Conservation (phyloP, 1,140 invertebrate species). For the Cydia strobilella region DNA sequence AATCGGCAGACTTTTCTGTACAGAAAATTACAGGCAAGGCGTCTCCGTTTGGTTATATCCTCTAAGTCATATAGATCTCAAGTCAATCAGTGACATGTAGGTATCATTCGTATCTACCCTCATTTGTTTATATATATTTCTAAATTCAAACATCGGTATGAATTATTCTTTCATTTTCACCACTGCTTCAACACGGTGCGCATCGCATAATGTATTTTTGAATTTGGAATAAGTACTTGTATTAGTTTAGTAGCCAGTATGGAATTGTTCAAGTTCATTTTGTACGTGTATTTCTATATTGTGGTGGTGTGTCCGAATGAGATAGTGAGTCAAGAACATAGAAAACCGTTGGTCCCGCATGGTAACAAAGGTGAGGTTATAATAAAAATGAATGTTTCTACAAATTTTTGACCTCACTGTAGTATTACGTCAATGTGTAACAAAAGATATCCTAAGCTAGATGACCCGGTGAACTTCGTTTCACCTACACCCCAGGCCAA, state of each 20-base stretch:
- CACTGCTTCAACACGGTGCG: not conserved
- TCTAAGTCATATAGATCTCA: not conserved
- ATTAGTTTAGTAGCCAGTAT: constrained; percentile 34
- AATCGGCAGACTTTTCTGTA: too few species aligned
- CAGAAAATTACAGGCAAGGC: too few species aligned
- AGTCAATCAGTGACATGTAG: not conserved
- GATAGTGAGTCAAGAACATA: constrained; percentile 32
- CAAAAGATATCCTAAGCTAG: too few species aligned
- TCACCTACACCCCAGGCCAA: too few species aligned
- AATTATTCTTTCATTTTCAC: constrained; percentile 17
- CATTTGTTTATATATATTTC: not conserved
- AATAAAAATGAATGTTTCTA: too few species aligned
- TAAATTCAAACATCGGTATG: not conserved
- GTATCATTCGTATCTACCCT: not conserved
- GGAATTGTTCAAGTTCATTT: constrained; percentile 36
- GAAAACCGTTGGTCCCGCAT: not conserved
- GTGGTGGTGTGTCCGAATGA: constrained; percentile 42
- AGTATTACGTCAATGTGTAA: too few species aligned
- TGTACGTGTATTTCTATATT: constrained; percentile 47
- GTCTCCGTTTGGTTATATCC: too few species aligned
- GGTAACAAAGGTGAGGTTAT: constrained; percentile 19
- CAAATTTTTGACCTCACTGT: too few species aligned
- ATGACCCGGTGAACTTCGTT: too few species aligned
- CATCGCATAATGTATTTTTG: not conserved
- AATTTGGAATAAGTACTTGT: constrained; percentile 15